Evolutionary conservation across 1,140 invertebrate genomes (phyloP).

Genomic region (Drosophila ambigua): DNA sequence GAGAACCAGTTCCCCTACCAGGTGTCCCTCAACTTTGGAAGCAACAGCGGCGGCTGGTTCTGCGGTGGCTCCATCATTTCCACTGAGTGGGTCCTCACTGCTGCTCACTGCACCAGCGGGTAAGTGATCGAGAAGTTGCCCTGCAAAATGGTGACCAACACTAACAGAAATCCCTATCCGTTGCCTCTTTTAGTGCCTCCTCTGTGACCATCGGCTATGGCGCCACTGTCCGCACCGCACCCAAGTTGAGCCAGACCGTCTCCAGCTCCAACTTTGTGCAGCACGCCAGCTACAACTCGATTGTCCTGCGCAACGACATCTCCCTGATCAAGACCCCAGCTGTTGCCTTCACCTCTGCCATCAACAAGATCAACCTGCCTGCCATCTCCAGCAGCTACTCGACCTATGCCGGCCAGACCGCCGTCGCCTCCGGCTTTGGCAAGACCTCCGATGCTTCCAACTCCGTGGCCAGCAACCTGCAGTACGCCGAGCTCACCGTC

Average conservation of each 20-base stretch:
- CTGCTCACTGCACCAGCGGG: conserved; percentile 85
- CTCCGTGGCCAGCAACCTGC: conserved; percentile 30
- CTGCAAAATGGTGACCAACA: too few species aligned
- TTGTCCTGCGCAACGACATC: conserved; percentile 52
- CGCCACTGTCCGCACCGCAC: conserved; percentile 42
- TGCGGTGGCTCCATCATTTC: conserved; percentile 87
- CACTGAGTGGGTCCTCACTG: conserved; percentile 85
- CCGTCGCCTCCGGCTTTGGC: conserved; percentile 58
- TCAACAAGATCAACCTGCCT: conserved; percentile 44
- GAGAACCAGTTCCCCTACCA: conserved; percentile 85
- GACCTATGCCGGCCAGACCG: conserved; percentile 39
- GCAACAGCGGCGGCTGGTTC: conserved; percentile 69
- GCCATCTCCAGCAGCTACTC: conserved; percentile 30
- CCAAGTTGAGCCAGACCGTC: conserved; percentile 38
- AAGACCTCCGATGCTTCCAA: conserved; percentile 42
- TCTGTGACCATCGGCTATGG: conserved; percentile 48
- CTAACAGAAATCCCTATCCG: too few species aligned
- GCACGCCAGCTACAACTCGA: conserved; percentile 53
- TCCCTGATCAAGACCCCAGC: conserved; percentile 40
- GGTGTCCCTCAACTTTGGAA: conserved; percentile 79
- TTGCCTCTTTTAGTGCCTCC: background rate
- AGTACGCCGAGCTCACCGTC: conserved; percentile 29
- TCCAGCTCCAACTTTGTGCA: conserved; percentile 39
- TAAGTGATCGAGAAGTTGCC: background rate
- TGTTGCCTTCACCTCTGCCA: conserved; percentile 15